Percentiles rank a stretch among this genome's conserved stretches.
phyloP scores from a whole-genome alignment of 2,888 invertebrate genomes.

The Linnaemya tessellans region DNA sequence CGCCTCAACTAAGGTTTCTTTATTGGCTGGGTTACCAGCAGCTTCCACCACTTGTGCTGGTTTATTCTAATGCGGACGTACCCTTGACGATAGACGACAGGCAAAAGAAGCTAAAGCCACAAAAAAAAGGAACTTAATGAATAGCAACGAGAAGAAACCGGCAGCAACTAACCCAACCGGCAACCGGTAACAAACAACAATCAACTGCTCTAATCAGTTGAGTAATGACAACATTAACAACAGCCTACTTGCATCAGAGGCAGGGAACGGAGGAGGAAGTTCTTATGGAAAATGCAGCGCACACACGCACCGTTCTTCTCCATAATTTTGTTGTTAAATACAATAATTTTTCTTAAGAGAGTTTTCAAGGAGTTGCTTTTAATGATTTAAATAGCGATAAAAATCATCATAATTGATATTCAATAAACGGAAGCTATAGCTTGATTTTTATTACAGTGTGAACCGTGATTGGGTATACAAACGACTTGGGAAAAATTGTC shows the following conservation, averaged over 20 bases:
- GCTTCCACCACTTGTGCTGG: not conserved
- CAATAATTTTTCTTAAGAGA: slow-evolving; percentile 28
- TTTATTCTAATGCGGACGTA: slow-evolving; percentile 20
- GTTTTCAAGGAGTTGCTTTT: slow-evolving; percentile 28
- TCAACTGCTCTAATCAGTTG: slow-evolving; percentile 38
- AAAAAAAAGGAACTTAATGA: slow-evolving; percentile 9
- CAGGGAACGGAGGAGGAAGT: slow-evolving; percentile 10
- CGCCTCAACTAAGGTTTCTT: slow-evolving; percentile 11
- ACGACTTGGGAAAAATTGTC: not conserved
- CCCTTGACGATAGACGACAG: slow-evolving; percentile 13
- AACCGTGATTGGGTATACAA: not conserved
- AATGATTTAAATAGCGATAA: slow-evolving; percentile 47
- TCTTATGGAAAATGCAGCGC: not conserved
- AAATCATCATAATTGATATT: slow-evolving; percentile 50
- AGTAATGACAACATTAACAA: slow-evolving; percentile 56
- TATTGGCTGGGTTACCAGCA: slow-evolving; percentile 5
- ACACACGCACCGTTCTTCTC: not conserved
- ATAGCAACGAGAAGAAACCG: slow-evolving; percentile 9
- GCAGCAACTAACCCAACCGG: not conserved
- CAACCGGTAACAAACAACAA: slow-evolving; percentile 20
- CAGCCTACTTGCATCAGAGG: slow-evolving; percentile 37
- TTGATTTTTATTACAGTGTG: slow-evolving; percentile 31
- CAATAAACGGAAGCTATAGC: slow-evolving; percentile 56
- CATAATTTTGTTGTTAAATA: slow-evolving; percentile 33
- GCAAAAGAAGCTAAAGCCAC: slow-evolving; percentile 5